Evolutionary conservation across 2,888 invertebrate species (phyloP).

Genomic region (Nymphalis polychloros): DNA sequence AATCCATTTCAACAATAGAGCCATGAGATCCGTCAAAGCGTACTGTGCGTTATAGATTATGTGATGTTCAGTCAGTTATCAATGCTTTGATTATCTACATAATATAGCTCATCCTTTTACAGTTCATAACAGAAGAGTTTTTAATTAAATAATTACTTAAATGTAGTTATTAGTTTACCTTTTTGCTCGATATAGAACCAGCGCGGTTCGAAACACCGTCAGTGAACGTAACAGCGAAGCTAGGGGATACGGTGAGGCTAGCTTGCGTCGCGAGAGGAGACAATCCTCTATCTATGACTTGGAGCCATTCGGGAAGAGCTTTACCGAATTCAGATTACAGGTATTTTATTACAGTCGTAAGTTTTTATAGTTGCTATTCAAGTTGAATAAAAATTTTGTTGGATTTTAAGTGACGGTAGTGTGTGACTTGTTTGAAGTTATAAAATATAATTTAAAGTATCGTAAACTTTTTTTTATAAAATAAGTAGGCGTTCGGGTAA

Average conservation of each 20-base stretch:
- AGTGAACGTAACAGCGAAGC: constrained; percentile 88
- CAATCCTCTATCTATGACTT: constrained; percentile 89
- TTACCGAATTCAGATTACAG: constrained; percentile 87
- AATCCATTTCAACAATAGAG: constrained; percentile 1
- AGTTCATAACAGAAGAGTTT: too few relatives aligned
- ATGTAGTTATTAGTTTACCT: too few relatives aligned
- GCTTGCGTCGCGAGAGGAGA: constrained; percentile 92
- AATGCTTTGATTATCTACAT: too few relatives aligned
- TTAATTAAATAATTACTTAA: too few relatives aligned
- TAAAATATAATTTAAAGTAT: too few relatives aligned
- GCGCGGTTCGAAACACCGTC: constrained; percentile 88
- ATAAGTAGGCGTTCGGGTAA: too few relatives aligned
- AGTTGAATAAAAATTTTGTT: background rate
- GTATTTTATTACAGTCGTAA: constrained; percentile 45
- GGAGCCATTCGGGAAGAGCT: constrained; percentile 87
- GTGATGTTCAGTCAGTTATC: too few relatives aligned
- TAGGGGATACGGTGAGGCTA: constrained; percentile 87
- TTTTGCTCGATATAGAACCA: constrained; percentile 80
- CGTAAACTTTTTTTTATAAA: too few relatives aligned
- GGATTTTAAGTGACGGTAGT: background rate
- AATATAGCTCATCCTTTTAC: too few relatives aligned
- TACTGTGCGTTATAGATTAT: background rate
- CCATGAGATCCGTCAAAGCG: background rate
- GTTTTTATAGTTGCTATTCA: background rate
- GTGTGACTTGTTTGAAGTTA: too few relatives aligned